These are phyloP conservation scores for Phaetusa simplex DNA, from an alignment of 2,113 vertebrate species.

Conservation along the genomic window DNA sequence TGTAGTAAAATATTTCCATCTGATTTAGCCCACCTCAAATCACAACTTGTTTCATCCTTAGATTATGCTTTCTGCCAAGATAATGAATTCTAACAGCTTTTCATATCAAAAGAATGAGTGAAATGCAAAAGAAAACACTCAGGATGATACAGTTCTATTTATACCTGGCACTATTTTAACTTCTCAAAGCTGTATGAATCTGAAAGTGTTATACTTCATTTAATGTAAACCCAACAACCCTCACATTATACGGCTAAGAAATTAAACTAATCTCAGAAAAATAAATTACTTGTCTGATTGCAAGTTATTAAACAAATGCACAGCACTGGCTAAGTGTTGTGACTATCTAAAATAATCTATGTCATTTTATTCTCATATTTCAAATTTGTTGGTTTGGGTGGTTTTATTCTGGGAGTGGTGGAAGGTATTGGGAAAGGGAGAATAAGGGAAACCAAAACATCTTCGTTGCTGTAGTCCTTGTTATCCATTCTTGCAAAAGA, in stretches of 20 bases:
- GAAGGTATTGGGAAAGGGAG: neutral
- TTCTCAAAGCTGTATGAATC: neutral
- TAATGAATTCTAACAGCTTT: conserved; percentile 9
- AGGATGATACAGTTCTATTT: neutral
- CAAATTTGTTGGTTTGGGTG: neutral
- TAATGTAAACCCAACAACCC: neutral
- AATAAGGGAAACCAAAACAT: neutral
- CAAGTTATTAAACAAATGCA: neutral
- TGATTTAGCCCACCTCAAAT: neutral
- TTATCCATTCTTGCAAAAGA: neutral
- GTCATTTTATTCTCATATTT: neutral
- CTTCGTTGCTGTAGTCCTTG: neutral
- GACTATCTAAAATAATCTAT: neutral
- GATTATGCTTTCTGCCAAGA: neutral
- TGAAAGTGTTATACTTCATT: neutral
- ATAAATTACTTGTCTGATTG: neutral
- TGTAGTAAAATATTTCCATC: neutral
- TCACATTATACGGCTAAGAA: neutral
- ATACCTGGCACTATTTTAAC: neutral
- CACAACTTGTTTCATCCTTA: conserved; percentile 8
- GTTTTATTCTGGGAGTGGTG: neutral
- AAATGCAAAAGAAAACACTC: neutral
- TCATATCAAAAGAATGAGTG: neutral
- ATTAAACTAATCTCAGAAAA: neutral
- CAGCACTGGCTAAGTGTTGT: no score